Evolutionary conservation across 2,113 vertebrate genomes (phyloP), one percentile per base, ranked within the genome.

Genomic region (Phyllostomus hastatus): DNA sequence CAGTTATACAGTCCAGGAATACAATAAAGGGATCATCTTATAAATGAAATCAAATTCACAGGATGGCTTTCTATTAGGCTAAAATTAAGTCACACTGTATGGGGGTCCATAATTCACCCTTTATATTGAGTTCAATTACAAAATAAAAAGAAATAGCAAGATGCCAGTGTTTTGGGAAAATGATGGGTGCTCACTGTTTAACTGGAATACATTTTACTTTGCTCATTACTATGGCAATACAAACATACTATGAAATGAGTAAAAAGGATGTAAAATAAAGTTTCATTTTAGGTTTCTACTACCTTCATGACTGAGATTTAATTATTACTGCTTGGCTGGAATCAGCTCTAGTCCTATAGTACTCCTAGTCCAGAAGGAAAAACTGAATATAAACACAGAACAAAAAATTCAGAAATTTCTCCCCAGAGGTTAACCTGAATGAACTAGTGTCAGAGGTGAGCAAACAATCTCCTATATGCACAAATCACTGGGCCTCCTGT

Each of bases 71-170:
- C 48, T 88, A 66, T 86, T 73, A 88, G 20, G 9, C 28, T 82
- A 94, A 73, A 91, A 94, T 85, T 90, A 88, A 93, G 78, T 73
- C 73, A 81, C 15, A 78, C 64, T 76, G 35, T 17, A 95, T 78
- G 52, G 19, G 69, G 64, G 1, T 90, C 61, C 38, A 95, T 46
- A 75, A 46, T 31, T 88, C 31, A 54, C 28, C 46, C 35, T 72
- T 92, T 85, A 72, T 20, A 94, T 1, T 92, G 35, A 88, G 86
- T 86, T 79, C 24, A 66, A 92, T 67, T 85, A 57, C 72, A 72
- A 24, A 78, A 43, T 75, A 67, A 54, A 91, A 93, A 31, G 33
- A 31, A 43, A 81, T 4, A 80, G 16, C 70, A 93, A 93, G 19
- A 8, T 52, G 75, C 10, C 81, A 78, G 35, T 52, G 26, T 75